Conservation (phyloP, 2,113 vertebrate species). For the Nestor notabilis region DNA sequence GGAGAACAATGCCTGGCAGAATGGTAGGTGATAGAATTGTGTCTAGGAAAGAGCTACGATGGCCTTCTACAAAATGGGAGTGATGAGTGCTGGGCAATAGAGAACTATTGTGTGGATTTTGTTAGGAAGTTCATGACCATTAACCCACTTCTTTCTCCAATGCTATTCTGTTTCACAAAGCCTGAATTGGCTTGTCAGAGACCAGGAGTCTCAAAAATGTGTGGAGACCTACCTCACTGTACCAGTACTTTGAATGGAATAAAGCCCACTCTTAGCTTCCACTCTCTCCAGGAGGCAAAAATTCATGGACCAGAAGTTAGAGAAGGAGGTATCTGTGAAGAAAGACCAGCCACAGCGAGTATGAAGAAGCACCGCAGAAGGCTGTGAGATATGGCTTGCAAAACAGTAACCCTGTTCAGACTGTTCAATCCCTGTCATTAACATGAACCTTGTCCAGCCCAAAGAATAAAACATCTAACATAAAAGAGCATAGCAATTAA, state of each 20-base stretch:
- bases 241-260: neutral
- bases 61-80: neutral
- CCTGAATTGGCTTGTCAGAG: neutral
- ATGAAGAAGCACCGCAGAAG: neutral
- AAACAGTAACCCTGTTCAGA: neutral
- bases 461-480: neutral
- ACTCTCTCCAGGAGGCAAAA: neutral
- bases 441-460: neutral
- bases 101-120: neutral
- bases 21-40: neutral
- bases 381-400: neutral
- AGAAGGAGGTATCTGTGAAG: neutral
- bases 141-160: neutral
- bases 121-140: neutral
- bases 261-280: neutral
- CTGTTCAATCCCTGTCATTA: neutral
- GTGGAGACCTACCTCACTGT: neutral
- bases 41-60: neutral
- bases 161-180: neutral
- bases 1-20: neutral
- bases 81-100: neutral
- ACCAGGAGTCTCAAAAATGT: neutral
- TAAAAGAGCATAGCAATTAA: neutral
- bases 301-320: neutral
- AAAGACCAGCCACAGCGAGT: neutral